Evolutionary conservation across 2,888 invertebrate species (phyloP).

Genomic region (Apeira syringaria): DNA sequence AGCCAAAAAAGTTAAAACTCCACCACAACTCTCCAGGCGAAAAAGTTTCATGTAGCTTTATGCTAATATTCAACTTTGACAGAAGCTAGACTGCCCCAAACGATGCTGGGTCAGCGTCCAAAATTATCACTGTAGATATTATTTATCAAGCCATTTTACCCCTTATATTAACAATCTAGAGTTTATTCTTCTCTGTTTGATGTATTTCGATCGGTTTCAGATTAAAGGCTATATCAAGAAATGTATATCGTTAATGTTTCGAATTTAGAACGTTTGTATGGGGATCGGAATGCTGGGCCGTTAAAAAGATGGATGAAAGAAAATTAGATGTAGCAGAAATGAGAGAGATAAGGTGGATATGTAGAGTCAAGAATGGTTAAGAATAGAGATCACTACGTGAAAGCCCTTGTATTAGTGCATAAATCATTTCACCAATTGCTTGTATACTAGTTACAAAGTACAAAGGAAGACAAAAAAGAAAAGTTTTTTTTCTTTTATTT

Average conservation of each 20-base stretch:
- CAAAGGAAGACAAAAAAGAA: too few relatives aligned
- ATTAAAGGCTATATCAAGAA: constrained; percentile 11
- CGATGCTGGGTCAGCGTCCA: constrained; percentile 16
- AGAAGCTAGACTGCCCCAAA: constrained; percentile 18
- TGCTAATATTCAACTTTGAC: constrained; percentile 21
- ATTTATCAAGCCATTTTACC: background rate
- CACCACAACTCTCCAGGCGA: constrained; percentile 6
- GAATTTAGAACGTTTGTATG: constrained; percentile 7
- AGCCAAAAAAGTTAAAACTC: constrained; percentile 14
- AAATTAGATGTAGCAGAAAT: too few relatives aligned
- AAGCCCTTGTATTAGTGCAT: too few relatives aligned
- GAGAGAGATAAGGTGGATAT: too few relatives aligned
- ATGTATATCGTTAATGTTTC: constrained; percentile 10
- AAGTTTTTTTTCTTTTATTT: too few relatives aligned
- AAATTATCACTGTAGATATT: constrained; percentile 12
- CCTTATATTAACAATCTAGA: background rate
- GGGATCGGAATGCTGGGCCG: too few relatives aligned
- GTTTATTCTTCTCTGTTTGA: background rate
- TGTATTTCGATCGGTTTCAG: constrained; percentile 17
- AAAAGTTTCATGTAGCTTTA: constrained; percentile 22
- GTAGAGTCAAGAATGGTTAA: too few relatives aligned
- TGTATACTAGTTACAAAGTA: too few relatives aligned
- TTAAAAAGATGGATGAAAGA: too few relatives aligned
- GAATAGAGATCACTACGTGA: too few relatives aligned
- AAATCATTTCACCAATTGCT: too few relatives aligned